phyloP scores from a whole-genome alignment of 2,888 invertebrate species.

The Allacma fusca region DNA sequence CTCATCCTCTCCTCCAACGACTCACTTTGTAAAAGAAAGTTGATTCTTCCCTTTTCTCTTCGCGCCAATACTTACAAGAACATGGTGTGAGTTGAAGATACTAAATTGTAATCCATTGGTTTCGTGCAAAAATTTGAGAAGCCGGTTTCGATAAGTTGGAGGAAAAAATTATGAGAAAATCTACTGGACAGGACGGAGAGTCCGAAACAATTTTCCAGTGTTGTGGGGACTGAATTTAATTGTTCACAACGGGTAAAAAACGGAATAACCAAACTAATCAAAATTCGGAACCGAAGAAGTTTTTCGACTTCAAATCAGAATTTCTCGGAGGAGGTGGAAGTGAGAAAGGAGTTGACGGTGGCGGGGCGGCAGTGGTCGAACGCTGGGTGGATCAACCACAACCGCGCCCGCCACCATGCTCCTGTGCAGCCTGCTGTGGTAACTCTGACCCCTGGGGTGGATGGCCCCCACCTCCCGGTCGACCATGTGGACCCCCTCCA shows the following conservation, averaged over 20 bases:
- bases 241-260: constrained; percentile 62
- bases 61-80: too few relatives aligned
- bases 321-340: constrained; percentile 60
- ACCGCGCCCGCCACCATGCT: constrained; percentile 63
- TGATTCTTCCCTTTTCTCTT: not conserved
- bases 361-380: constrained; percentile 64
- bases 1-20: not conserved
- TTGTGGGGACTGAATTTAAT: constrained; percentile 26
- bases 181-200: not conserved
- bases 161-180: not conserved
- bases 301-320: constrained; percentile 61
- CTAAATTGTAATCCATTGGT: too few relatives aligned
- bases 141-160: not conserved
- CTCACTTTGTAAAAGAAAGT: not conserved
- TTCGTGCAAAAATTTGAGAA: not conserved
- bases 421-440: constrained; percentile 61
- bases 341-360: constrained; percentile 60
- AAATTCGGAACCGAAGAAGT: constrained; percentile 59
- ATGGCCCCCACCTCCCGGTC: constrained; percentile 57
- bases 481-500: constrained; percentile 60
- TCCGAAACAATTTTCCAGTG: not conserved
- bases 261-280: constrained; percentile 59
- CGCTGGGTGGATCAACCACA: constrained; percentile 68
- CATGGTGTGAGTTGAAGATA: too few relatives aligned
- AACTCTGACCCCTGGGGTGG: constrained; percentile 62